A percentile compares a stretch with the other conserved stretches of the same genome.
phyloP scores from a whole-genome alignment of 1,140 invertebrate species.

The Paralvinella palmiformis region DNA sequence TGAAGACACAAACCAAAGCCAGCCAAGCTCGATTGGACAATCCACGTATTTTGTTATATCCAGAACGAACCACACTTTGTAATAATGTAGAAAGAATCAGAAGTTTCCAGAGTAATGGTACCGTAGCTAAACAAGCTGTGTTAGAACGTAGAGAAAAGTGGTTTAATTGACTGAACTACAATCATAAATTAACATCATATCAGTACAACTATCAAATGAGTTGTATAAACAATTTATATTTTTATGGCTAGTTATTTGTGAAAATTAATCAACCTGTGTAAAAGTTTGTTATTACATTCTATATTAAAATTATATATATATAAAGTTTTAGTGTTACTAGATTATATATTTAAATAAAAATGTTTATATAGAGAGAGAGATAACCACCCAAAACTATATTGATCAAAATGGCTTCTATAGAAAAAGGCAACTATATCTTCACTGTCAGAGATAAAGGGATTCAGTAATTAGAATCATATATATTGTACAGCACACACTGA shows the following conservation, averaged over 20 bases:
- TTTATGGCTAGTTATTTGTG: neutral
- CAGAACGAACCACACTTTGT: slow-evolving; percentile 4
- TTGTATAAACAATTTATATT: neutral
- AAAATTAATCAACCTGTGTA: neutral
- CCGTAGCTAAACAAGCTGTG: neutral
- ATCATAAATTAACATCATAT: too few species aligned
- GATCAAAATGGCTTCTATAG: too few species aligned
- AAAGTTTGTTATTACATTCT: too few species aligned
- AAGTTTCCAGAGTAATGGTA: neutral
- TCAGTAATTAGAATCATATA: too few species aligned
- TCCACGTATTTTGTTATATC: slow-evolving; percentile 10
- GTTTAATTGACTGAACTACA: slow-evolving; percentile 8
- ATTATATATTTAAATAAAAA: too few species aligned
- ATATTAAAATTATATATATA: too few species aligned
- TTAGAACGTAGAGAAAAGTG: slow-evolving; percentile 8
- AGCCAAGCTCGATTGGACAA: slow-evolving; percentile 9
- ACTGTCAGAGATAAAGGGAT: too few species aligned
- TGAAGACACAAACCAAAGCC: slow-evolving; percentile 5
- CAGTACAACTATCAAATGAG: neutral
- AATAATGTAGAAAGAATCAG: neutral
- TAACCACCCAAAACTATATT: too few species aligned
- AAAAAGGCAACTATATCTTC: too few species aligned
- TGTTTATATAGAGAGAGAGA: too few species aligned
- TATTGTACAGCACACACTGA: too few species aligned
- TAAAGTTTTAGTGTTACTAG: too few species aligned